A percentile compares a stretch with the other conserved stretches of the same genome.
phyloP scores from a whole-genome alignment of 2,113 vertebrate species.

The Smithornis capensis region DNA sequence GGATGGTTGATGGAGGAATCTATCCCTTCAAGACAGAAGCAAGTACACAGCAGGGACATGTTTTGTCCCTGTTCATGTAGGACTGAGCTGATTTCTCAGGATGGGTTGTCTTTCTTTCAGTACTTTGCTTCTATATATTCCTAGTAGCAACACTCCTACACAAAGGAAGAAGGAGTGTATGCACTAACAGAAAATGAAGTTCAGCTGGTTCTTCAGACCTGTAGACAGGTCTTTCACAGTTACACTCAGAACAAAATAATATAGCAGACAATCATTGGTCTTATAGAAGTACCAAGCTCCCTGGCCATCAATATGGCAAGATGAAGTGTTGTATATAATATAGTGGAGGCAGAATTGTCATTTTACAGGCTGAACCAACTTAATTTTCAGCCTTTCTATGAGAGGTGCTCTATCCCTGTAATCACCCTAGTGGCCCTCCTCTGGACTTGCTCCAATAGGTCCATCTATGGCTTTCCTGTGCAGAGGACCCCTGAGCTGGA shows the following conservation, averaged over 20 bases:
- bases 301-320: background rate
- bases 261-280: fast-evolving
- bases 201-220: background rate
- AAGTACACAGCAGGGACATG: background rate
- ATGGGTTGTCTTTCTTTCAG: background rate
- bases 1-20: fast-evolving
- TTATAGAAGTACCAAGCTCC: background rate
- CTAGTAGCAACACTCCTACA: background rate
- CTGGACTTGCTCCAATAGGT: fast-evolving
- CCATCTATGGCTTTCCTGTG: too few species aligned
- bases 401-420: background rate
- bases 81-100: background rate
- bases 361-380: background rate
- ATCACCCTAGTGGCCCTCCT: background rate
- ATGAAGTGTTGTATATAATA: background rate
- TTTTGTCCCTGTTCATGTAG: background rate
- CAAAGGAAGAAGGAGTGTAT: background rate
- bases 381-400: background rate
- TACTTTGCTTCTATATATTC: background rate
- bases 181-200: background rate
- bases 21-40: background rate
- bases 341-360: background rate
- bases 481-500: background rate
- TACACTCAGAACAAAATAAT: background rate
- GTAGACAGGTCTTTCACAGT: background rate